Evolutionary conservation across 2,113 vertebrate species (phyloP).

Genomic region (Aythya baeri): DNA sequence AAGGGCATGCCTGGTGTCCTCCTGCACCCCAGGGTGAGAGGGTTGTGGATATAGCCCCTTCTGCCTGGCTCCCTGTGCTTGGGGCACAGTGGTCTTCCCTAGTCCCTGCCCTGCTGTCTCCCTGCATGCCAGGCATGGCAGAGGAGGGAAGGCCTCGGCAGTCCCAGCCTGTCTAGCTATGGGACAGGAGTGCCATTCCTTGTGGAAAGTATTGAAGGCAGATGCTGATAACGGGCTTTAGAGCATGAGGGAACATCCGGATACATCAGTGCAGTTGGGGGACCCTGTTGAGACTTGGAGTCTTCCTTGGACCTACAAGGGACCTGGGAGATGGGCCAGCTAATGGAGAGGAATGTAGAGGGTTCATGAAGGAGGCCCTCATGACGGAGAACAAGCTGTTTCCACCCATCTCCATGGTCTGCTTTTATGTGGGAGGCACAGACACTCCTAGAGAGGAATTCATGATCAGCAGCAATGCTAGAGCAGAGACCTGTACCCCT

Average conservation of each 20-base stretch:
- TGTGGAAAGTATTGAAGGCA: background rate
- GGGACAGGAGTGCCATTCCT: background rate
- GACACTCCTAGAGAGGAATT: background rate
- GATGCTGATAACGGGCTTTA: background rate
- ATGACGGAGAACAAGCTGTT: background rate
- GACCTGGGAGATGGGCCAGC: background rate
- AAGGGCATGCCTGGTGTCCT: background rate
- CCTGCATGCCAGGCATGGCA: background rate
- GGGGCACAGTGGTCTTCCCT: background rate
- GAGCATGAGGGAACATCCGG: rapidly evolving
- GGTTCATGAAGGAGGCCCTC: background rate
- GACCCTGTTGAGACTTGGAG: background rate
- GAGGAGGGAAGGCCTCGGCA: background rate
- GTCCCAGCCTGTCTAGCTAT: background rate
- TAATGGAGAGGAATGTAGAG: background rate
- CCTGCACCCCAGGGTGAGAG: background rate
- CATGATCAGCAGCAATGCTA: background rate
- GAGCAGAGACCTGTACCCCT: background rate
- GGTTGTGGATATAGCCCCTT: background rate
- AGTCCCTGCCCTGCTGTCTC: background rate
- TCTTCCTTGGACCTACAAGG: background rate
- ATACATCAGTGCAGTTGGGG: background rate
- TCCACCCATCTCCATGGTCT: background rate
- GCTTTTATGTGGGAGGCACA: background rate
- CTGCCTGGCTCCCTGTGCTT: background rate